A percentile compares a stretch with the other conserved stretches of the same genome.
Conservation (phyloP, 1,140 invertebrate genomes). For the Cherax destructor region DNA sequence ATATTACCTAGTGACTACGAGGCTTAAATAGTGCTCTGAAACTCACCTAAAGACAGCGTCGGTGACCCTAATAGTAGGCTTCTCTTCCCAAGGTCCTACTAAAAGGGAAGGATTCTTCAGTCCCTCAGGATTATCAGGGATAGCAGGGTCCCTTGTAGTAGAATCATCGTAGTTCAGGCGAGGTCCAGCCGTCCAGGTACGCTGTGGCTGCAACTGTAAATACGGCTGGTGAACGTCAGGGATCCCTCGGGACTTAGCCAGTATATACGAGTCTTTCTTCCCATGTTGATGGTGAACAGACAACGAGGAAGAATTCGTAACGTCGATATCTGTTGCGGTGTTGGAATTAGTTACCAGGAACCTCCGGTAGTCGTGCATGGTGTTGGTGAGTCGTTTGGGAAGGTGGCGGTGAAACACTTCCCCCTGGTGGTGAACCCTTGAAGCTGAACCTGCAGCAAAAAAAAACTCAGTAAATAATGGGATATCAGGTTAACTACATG, state of each 20-base stretch:
- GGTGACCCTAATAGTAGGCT: constrained; percentile 57
- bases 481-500: too few relatives aligned
- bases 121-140: constrained; percentile 70
- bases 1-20: too few relatives aligned
- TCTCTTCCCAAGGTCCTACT: constrained; percentile 68
- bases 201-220: neutral
- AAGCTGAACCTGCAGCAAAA: constrained; percentile 8
- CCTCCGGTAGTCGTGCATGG: neutral
- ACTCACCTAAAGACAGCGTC: constrained; percentile 68
- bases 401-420: neutral
- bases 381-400: constrained; percentile 3
- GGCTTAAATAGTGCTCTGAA: too few relatives aligned
- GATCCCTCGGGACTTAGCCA: neutral
- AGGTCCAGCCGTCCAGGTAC: constrained; percentile 53
- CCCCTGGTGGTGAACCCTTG: constrained; percentile 10
- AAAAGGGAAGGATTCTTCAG: constrained; percentile 69
- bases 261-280: neutral
- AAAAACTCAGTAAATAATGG: neutral
- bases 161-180: constrained; percentile 15
- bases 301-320: constrained; percentile 29
- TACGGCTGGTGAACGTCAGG: neutral
- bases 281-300: neutral
- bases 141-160: constrained; percentile 68
- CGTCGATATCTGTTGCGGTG: neutral
- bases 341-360: constrained; percentile 18